Conservation (phyloP, 1,140 invertebrate species). For the Aporrectodea caliginosa region DNA sequence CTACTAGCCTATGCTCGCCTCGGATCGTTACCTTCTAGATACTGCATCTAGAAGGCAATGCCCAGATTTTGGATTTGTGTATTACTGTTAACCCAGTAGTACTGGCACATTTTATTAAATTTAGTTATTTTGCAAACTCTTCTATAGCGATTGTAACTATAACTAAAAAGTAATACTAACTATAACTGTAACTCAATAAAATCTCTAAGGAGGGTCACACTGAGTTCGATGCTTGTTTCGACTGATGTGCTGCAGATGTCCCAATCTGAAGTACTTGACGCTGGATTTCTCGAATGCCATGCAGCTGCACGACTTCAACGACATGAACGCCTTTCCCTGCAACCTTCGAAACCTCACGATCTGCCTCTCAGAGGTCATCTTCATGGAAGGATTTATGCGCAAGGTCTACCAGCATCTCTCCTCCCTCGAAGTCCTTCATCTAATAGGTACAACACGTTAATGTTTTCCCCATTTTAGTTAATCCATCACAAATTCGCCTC, state of each 20-base stretch:
- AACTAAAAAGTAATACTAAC: too few species aligned
- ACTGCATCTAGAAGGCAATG: too few species aligned
- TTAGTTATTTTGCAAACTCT: too few species aligned
- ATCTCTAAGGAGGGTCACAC: neutral
- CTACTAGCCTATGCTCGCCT: too few species aligned
- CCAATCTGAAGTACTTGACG: conserved; percentile 92
- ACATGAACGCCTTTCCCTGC: conserved; percentile 97
- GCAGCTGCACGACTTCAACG: conserved; percentile 98
- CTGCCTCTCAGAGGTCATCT: conserved; percentile 95
- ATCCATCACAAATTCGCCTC: too few species aligned
- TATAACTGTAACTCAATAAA: too few species aligned
- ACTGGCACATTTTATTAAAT: too few species aligned
- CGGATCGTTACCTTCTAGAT: too few species aligned
- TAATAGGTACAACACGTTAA: conserved; percentile 72
- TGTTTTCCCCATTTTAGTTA: too few species aligned
- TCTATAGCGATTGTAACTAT: too few species aligned
- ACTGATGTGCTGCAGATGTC: conserved; percentile 61
- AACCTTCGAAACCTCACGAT: conserved; percentile 94
- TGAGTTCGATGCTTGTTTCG: neutral
- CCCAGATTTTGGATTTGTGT: too few species aligned
- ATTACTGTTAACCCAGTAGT: too few species aligned
- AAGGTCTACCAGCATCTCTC: conserved; percentile 99
- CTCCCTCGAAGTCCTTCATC: conserved; percentile 91
- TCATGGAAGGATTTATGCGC: conserved; percentile 99
- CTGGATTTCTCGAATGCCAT: conserved; percentile 97